Conservation (phyloP, 2,888 invertebrate species). For the Drosophila nigritarsus region DNA sequence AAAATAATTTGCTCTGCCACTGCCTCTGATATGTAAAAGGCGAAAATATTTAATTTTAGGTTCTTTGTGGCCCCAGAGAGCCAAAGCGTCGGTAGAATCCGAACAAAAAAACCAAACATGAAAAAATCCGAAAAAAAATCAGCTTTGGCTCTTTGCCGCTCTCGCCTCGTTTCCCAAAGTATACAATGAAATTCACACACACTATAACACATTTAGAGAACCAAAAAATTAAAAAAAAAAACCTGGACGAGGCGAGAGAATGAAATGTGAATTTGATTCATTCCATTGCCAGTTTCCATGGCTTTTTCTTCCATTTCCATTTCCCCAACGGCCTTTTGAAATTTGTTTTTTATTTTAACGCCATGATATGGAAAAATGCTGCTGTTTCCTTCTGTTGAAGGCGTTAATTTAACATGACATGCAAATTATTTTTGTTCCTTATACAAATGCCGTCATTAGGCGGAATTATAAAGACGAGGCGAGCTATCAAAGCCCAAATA, state of each 20-base stretch:
- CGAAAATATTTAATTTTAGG: slow-evolving; percentile 81
- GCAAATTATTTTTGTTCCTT: slow-evolving; percentile 72
- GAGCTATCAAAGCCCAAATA: slow-evolving; percentile 21
- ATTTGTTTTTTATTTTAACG: slow-evolving; percentile 35
- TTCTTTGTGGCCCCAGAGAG: slow-evolving; percentile 69
- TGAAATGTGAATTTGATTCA: slow-evolving; percentile 74
- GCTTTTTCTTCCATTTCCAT: slow-evolving; percentile 48
- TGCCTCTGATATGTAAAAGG: slow-evolving; percentile 76
- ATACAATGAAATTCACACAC: slow-evolving; percentile 63
- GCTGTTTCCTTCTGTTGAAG: slow-evolving; percentile 50
- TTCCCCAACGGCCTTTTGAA: slow-evolving; percentile 61
- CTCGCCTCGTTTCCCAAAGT: slow-evolving; percentile 67
- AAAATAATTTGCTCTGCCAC: slow-evolving; percentile 67
- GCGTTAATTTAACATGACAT: slow-evolving; percentile 80
- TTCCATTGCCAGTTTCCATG: slow-evolving; percentile 77
- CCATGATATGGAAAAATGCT: slow-evolving; percentile 13
- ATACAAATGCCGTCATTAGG: slow-evolving; percentile 62
- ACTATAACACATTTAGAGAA: slow-evolving; percentile 19
- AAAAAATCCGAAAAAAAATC: slow-evolving; percentile 29
- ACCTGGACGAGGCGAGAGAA: slow-evolving; percentile 36
- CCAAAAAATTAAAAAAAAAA: slow-evolving; percentile 26
- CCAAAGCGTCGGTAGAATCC: slow-evolving; percentile 46
- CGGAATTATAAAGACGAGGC: slow-evolving; percentile 20
- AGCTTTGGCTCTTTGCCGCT: slow-evolving; percentile 42
- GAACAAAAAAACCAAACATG: slow-evolving; percentile 24